Percentiles rank a stretch among this genome's conserved stretches.
These are phyloP conservation scores for Merluccius polli DNA, from an alignment of 2,797 vertebrate species.

Conservation along the genomic window DNA sequence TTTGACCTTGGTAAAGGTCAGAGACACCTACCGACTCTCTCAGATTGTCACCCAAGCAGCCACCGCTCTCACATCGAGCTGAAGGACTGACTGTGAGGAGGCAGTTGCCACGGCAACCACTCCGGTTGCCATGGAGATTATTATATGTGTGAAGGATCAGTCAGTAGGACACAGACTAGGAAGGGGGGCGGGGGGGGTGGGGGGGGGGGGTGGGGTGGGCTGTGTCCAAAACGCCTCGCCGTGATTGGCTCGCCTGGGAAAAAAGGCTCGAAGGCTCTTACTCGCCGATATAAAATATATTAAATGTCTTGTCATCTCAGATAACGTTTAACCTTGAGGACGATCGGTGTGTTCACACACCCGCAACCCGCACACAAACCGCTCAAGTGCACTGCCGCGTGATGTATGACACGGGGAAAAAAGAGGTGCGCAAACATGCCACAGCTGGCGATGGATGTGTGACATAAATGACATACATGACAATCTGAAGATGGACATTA, in stretches of 20 bases:
- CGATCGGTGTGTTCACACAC: not conserved
- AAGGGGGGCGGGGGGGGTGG: too few relatives aligned
- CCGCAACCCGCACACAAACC: not conserved
- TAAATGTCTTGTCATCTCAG: conserved; percentile 9
- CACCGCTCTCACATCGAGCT: conserved; percentile 69
- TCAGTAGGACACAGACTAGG: conserved; percentile 73
- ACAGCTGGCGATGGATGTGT: not conserved
- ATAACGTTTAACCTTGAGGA: conserved; percentile 13
- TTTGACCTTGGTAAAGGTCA: conserved; percentile 81
- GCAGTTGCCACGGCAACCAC: conserved; percentile 79
- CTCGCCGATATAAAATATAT: not conserved
- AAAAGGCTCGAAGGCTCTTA: conserved; percentile 5
- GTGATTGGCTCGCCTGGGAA: conserved; percentile 37
- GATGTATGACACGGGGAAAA: not conserved
- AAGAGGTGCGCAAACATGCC: not conserved
- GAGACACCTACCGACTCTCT: conserved; percentile 75
- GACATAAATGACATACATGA: not conserved
- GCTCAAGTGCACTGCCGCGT: not conserved
- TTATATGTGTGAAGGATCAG: conserved; percentile 82
- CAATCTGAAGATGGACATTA: not conserved
- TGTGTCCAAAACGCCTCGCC: conserved; percentile 53
- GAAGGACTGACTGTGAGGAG: conserved; percentile 77
- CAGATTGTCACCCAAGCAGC: conserved; percentile 77
- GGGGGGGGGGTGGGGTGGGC: not conserved
- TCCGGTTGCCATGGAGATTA: conserved; percentile 78